A percentile compares a stretch with the other conserved stretches of the same genome.
These are phyloP conservation scores for Aleiodes testaceus DNA, from an alignment of 2,888 invertebrate species.

Conservation along the genomic window DNA sequence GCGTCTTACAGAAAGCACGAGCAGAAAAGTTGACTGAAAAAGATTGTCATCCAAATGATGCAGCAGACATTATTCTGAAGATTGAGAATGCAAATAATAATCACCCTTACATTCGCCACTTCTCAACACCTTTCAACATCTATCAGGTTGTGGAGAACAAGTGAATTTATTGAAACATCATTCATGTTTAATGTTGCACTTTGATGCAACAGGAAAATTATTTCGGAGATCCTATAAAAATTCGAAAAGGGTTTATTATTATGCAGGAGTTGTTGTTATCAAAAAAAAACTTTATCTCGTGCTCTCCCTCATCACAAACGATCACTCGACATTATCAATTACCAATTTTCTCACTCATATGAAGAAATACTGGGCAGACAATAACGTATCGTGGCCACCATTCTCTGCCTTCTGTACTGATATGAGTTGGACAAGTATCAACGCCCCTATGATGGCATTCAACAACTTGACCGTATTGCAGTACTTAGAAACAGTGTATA, in stretches of 20 bases:
- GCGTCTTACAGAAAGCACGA: conserved; percentile 41
- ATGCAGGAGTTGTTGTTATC: conserved; percentile 35
- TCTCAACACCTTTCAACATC: conserved; percentile 35
- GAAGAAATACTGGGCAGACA: conserved; percentile 25
- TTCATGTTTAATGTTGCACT: conserved; percentile 23
- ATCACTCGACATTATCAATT: conserved; percentile 36
- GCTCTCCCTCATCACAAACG: conserved; percentile 41
- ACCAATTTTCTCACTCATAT: conserved; percentile 26
- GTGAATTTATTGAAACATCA: conserved; percentile 35
- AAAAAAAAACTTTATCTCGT: conserved; percentile 34
- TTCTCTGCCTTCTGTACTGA: conserved; percentile 39
- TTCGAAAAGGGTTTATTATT: conserved; percentile 39
- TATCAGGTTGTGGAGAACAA: conserved; percentile 35
- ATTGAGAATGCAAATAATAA: conserved; percentile 22
- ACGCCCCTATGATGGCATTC: conserved; percentile 39
- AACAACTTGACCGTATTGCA: conserved; percentile 35
- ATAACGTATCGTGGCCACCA: conserved; percentile 42
- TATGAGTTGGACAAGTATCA: conserved; percentile 43
- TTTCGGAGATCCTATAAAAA: conserved; percentile 18
- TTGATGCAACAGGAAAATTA: conserved; percentile 32
- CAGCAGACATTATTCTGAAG: conserved; percentile 31
- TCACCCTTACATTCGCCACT: conserved; percentile 40
- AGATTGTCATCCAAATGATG: conserved; percentile 37
- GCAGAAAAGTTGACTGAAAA: conserved; percentile 34
- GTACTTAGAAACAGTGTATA: conserved; percentile 37